Percentiles rank a stretch among this genome's conserved stretches.
phyloP scores from a whole-genome alignment of 2,113 vertebrate genomes.

The Gobiocypris rarus region DNA sequence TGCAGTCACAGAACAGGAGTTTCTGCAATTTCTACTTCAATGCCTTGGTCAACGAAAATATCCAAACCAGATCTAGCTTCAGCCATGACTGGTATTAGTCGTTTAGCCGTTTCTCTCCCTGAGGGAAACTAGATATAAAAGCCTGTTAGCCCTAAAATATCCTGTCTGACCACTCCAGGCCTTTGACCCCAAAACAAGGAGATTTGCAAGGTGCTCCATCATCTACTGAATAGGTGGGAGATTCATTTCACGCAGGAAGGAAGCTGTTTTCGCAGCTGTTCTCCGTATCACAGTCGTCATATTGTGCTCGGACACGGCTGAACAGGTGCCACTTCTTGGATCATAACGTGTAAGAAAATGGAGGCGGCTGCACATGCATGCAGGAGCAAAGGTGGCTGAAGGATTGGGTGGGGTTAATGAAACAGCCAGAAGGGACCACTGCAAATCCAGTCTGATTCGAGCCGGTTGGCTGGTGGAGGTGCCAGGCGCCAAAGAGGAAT shows the following conservation, averaged over 20 bases:
- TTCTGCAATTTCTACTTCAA: not conserved
- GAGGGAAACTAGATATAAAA: conserved; percentile 7
- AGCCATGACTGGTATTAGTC: not conserved
- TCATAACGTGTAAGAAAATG: not conserved
- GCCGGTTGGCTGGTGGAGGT: not conserved
- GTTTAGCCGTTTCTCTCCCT: conserved; percentile 36
- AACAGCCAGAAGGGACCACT: not conserved
- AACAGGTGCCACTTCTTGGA: conserved; percentile 53
- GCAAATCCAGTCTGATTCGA: conserved; percentile 32
- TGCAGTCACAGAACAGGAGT: not conserved
- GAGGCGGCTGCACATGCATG: not conserved
- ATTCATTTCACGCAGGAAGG: conserved; percentile 13
- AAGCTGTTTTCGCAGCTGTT: conserved; percentile 54
- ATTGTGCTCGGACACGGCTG: conserved; percentile 20
- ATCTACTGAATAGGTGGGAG: conserved; percentile 7
- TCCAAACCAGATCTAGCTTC: not conserved
- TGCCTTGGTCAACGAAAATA: not conserved
- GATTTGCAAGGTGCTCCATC: conserved; percentile 26
- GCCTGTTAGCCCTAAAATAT: not conserved
- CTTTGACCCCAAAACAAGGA: not conserved
- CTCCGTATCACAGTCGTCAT: conserved; percentile 5
- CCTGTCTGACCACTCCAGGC: not conserved
- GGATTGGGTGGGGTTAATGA: not conserved
- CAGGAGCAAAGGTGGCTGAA: not conserved
- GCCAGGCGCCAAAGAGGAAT: conserved; percentile 12